Evolutionary conservation across 2,797 vertebrate species (phyloP).

Genomic region (Diglossa cyanea): DNA sequence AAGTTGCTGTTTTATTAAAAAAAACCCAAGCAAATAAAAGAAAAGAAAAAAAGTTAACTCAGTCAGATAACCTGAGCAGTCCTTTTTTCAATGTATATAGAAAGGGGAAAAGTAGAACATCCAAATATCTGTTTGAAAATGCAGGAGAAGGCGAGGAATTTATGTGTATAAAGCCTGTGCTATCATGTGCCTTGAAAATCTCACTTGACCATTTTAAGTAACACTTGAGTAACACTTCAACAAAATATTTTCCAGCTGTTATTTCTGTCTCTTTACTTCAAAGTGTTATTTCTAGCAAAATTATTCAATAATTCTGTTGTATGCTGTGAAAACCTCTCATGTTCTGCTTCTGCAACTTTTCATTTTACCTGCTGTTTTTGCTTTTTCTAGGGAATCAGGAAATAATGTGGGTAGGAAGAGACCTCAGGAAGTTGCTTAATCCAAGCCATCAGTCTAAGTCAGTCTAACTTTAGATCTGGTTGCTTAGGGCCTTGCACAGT

Average conservation of each 20-base stretch:
- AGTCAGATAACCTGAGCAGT: not conserved
- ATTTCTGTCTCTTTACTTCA: not conserved
- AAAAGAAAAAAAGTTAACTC: not conserved
- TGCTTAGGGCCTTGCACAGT: not conserved
- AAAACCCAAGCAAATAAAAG: fast-evolving
- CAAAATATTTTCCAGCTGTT: slow-evolving; percentile 1
- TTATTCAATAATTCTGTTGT: not conserved
- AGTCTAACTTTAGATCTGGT: not conserved
- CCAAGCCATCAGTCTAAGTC: not conserved
- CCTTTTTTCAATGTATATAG: not conserved
- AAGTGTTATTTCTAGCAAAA: not conserved
- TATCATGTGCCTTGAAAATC: not conserved
- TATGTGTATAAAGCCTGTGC: not conserved
- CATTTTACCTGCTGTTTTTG: not conserved
- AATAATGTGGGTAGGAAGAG: not conserved
- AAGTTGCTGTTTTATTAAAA: not conserved
- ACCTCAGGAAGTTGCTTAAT: not conserved
- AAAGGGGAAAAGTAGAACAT: not conserved
- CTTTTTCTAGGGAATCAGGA: not conserved
- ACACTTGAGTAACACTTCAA: not conserved
- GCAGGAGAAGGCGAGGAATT: not conserved
- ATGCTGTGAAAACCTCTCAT: not conserved
- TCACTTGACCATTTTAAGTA: not conserved
- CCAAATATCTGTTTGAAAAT: not conserved
- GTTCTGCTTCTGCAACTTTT: not conserved